Conservation (phyloP, 2,888 invertebrate species). For the Leuctra nigra region DNA sequence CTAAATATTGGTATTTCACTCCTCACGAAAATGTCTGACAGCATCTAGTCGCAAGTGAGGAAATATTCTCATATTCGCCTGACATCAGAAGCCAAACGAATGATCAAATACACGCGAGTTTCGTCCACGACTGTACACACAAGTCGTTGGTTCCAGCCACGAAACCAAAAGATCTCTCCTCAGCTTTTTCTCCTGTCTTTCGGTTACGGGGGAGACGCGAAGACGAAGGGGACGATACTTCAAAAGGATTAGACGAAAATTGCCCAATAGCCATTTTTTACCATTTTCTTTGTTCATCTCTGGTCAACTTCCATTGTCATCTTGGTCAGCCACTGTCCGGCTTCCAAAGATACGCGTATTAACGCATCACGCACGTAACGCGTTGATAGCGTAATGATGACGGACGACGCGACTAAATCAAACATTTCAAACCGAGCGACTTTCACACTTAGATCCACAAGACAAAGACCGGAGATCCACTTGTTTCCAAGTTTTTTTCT, state of each 20-base stretch:
- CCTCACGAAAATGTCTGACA: too few species aligned
- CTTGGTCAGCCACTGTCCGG: neutral
- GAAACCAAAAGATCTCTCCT: constrained; percentile 2
- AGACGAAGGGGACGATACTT: constrained; percentile 1
- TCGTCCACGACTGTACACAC: neutral
- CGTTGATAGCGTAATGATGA: constrained; percentile 10
- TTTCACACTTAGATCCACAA: neutral
- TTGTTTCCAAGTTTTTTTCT: neutral
- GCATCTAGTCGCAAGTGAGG: too few species aligned
- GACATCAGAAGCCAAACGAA: too few species aligned
- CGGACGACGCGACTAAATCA: neutral
- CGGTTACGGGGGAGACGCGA: too few species aligned
- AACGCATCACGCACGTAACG: neutral
- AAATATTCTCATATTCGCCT: too few species aligned
- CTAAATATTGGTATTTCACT: too few species aligned
- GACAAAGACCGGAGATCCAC: neutral
- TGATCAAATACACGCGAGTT: too few species aligned
- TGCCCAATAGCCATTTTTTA: constrained; percentile 11
- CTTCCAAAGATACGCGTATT: too few species aligned
- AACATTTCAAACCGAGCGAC: neutral
- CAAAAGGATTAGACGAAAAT: constrained; percentile 8
- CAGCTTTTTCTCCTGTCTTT: neutral
- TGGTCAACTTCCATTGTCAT: neutral
- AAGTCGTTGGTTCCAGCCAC: neutral
- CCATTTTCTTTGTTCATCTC: constrained; percentile 7